Evolutionary conservation across 1,140 invertebrate genomes (phyloP).

Genomic region (Drosophila punjabiensis): DNA sequence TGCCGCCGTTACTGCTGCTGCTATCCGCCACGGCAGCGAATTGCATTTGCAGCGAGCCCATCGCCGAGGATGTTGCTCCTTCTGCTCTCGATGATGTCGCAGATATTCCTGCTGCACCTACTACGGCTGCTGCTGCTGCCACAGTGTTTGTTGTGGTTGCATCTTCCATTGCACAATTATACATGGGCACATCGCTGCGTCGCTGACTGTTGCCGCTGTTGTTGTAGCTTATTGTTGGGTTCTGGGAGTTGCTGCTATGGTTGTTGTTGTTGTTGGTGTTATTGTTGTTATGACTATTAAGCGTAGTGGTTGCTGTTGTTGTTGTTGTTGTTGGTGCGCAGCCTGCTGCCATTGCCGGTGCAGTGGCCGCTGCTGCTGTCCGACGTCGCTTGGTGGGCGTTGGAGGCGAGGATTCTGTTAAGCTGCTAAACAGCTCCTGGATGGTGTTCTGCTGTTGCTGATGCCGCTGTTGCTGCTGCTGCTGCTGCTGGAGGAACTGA

Average conservation of each 20-base stretch:
- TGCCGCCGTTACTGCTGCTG: constrained; percentile 28
- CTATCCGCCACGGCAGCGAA: constrained; percentile 85
- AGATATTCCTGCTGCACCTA: neutral
- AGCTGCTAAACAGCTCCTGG: constrained; percentile 71
- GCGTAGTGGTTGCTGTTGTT: constrained; percentile 62
- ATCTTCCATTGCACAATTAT: constrained; percentile 53
- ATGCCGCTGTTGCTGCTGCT: constrained; percentile 46
- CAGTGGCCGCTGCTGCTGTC: constrained; percentile 42
- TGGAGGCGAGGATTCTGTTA: constrained; percentile 69
- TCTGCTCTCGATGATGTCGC: constrained; percentile 22
- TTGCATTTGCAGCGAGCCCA: constrained; percentile 83
- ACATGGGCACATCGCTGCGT: constrained; percentile 50
- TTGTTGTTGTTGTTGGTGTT: constrained; percentile 36
- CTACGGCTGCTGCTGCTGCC: neutral
- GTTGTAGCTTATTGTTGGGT: constrained; percentile 36
- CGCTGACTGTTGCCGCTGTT: constrained; percentile 36
- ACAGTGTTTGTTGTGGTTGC: constrained; percentile 53
- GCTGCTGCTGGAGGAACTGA: constrained; percentile 18
- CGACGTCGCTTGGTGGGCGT: constrained; percentile 63
- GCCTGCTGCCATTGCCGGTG: constrained; percentile 45
- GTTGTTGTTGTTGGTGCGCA: constrained; percentile 57
- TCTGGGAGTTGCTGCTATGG: constrained; percentile 39
- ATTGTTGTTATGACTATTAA: constrained; percentile 72
- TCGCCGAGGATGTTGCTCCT: constrained; percentile 50
- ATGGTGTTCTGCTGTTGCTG: constrained; percentile 55